Evolutionary conservation across 2,888 invertebrate species (phyloP).

Genomic region (Zaprionus bogoriensis): DNA sequence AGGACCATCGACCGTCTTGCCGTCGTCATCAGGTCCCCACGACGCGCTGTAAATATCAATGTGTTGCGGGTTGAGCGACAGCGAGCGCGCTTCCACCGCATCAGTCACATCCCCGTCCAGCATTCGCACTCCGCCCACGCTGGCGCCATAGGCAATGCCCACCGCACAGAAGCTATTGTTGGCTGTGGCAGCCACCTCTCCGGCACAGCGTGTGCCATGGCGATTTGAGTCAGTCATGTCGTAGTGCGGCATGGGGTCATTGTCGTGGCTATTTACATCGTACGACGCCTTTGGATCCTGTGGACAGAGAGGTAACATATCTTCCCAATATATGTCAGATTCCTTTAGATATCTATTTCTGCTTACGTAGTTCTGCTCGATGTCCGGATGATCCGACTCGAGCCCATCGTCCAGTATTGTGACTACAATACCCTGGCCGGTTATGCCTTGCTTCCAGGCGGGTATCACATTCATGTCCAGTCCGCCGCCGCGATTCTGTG

Average conservation of each 20-base stretch:
- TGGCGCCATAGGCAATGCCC: slow-evolving; percentile 97
- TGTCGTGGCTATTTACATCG: slow-evolving; percentile 98
- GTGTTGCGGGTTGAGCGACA: slow-evolving; percentile 97
- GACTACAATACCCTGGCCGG: slow-evolving; percentile 96
- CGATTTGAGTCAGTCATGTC: slow-evolving; percentile 98
- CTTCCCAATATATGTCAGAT: neutral
- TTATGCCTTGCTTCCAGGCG: slow-evolving; percentile 97
- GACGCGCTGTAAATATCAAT: slow-evolving; percentile 99
- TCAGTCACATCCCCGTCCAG: slow-evolving; percentile 99
- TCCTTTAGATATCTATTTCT: neutral
- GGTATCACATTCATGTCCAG: slow-evolving; percentile 98
- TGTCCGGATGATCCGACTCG: slow-evolving; percentile 97
- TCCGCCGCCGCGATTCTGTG: slow-evolving; percentile 94
- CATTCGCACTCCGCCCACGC: slow-evolving; percentile 99
- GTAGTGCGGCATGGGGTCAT: slow-evolving; percentile 98
- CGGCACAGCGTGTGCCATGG: slow-evolving; percentile 97
- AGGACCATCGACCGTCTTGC: slow-evolving; percentile 98
- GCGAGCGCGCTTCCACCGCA: slow-evolving; percentile 97
- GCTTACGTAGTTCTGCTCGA: slow-evolving; percentile 96
- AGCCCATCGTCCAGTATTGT: slow-evolving; percentile 98
- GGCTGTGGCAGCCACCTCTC: slow-evolving; percentile 98
- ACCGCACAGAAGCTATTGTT: slow-evolving; percentile 98
- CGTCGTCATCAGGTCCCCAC: slow-evolving; percentile 99
- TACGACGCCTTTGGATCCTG: slow-evolving; percentile 97
- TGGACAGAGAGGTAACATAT: neutral